Base-by-base conservation (phyloP, 2,113 vertebrate genomes). In the Uropsilus gracilis region DNA sequence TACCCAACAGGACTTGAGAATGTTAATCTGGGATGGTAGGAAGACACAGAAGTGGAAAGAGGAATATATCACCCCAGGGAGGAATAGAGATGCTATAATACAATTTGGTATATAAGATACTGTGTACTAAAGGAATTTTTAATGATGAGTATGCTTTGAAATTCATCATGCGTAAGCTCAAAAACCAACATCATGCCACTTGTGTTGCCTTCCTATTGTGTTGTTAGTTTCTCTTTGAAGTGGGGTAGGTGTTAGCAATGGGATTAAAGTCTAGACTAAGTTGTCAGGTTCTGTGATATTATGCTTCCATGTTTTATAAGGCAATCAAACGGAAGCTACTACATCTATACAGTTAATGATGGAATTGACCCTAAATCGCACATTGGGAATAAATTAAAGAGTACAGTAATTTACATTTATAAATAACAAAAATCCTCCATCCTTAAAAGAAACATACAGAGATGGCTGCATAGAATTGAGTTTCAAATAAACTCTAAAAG, bases 401-500 rank as follows among this genome's bases (percentile, higher is more conserved):
- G 4, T 44, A 7, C 20, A 91, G 86, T 86, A 50, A 87, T 94
- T 76, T 94, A 46, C 1, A 85, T 61, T 26, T 76, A 6, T 87
- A 75, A 81, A 66, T 90, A 92, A 90, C 61, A 17, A 66, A 90
- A 90, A 37, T 76, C 1, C 0, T 91, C 69, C n/a, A 61, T 80
- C 34, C 16, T 66, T 88, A 55, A 90, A 24, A 34, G 32, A 69
- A 7, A 75, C 24, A 48, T 37, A 37, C 24, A 61, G 5, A 63
- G 2, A 50, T 82, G 69, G n/a, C 10, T 68, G 8, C 50, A 46
- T 61, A 39, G 32, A 69, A 68, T 0, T 75, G 37, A 89, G 20
- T 73, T 95, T 89, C 55, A 73, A 80, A 82, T 86, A 57, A 82
- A 77, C 26, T 86, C 26, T 63, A 92, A 94, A 91, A 39, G 86